Evolutionary conservation across 1,140 invertebrate species (phyloP), one percentile per base, ranked within the genome.

Genomic region (Asobara japonica): DNA sequence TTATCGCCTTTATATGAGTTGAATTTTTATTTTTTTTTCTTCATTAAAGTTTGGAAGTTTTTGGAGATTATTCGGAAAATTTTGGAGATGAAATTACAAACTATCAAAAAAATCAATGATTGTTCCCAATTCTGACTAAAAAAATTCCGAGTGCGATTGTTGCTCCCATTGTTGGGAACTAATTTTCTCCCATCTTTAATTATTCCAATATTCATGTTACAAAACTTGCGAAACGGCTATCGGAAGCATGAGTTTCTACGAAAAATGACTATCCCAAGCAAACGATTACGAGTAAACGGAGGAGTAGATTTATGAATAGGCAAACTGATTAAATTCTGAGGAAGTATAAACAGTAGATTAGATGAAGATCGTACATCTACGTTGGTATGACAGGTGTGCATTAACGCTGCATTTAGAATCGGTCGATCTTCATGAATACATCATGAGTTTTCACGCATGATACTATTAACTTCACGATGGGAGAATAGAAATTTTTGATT

Each of bases 361-460:
- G 13, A 60, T 60, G 27, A 25, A 60, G 51, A 60, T 60, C 51
- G 51, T 60, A 60, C 51, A 60, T 60, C 51, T 60, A 29, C 25
- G 27, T 25, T 4, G n/a, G 22, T 25, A 22, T 22, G 51, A 60
- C 51, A 60, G 51, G 51, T 60, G 27, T 4, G 11, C 20, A 60
- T 60, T 60, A 60, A 45, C 41, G n/a, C 13, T 45, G 41, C n/a
- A 45, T 45, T 45, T 45, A 45, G 41, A 16, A 45, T 45, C 41
- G 18, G 6, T 16, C 11, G 41, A 45, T 38, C n/a, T 45, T 6
- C 41, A 45, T 45, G 41, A 45, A 45, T 45, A 45, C 41, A 16
- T 45, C n/a, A 45, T 10, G 36, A n/a, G n/a, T 45, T 16, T 45
- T 45, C 41, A n/a, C 41, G 18, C 41, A 16, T 45, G 41, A 16